These are phyloP conservation scores for Mormyrus lacerda DNA, from an alignment of 2,113 vertebrate species.

Conservation along the genomic window DNA sequence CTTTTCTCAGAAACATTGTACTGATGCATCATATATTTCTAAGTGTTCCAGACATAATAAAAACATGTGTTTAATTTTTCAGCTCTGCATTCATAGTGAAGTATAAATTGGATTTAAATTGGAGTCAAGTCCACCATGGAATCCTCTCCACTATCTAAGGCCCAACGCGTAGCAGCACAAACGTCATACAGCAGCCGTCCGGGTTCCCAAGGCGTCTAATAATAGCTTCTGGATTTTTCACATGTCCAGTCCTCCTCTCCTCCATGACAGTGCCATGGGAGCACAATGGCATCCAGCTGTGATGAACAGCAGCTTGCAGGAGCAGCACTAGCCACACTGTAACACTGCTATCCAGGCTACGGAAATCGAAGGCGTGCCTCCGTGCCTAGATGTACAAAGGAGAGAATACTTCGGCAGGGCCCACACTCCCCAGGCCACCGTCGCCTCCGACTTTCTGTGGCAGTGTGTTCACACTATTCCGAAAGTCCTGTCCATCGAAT, in stretches of 20 bases:
- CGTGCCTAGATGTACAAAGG: neutral
- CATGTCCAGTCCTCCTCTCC: constrained; percentile 1
- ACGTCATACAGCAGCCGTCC: neutral
- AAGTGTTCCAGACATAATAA: neutral
- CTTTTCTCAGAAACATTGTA: neutral
- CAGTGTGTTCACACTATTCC: neutral
- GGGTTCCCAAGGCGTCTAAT: constrained; percentile 19
- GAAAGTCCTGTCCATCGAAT: neutral
- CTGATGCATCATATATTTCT: neutral
- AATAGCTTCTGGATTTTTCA: constrained; percentile 8
- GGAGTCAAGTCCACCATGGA: neutral
- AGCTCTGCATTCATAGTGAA: neutral
- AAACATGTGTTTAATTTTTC: neutral
- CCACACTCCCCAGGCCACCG: neutral
- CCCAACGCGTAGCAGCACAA: neutral
- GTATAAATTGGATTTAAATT: neutral
- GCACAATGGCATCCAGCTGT: constrained; percentile 25
- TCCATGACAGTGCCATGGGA: constrained; percentile 21
- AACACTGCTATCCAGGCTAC: constrained; percentile 17
- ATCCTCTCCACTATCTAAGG: neutral
- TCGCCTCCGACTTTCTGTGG: neutral
- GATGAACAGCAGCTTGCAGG: constrained; percentile 24
- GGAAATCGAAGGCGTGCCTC: neutral
- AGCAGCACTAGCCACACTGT: neutral
- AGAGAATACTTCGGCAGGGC: neutral